phyloP scores from a whole-genome alignment of 1,140 invertebrate species.

The Papilio glaucus region DNA sequence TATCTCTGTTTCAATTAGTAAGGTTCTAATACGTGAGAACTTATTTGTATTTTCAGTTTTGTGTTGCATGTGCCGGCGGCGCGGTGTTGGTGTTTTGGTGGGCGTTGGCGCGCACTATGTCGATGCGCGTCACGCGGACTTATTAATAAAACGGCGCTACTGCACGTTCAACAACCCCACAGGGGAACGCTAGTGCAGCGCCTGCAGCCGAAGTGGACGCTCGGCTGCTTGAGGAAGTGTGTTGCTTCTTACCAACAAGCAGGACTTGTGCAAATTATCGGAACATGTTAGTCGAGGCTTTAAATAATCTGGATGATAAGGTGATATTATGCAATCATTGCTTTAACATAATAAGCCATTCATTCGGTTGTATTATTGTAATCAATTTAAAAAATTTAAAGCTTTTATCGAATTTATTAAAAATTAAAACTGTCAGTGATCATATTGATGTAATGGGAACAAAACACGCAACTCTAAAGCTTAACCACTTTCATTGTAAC shows the following conservation, averaged over 20 bases:
- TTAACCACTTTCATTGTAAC: constrained; percentile 3
- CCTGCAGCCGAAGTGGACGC: not conserved
- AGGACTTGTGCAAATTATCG: not conserved
- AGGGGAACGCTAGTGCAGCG: constrained; percentile 13
- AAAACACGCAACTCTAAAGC: not conserved
- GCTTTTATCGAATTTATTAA: too few relatives aligned
- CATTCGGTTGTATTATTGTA: too few relatives aligned
- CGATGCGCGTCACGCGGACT: constrained; percentile 33
- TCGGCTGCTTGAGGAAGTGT: not conserved
- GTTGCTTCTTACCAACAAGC: not conserved
- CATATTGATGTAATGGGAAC: too few relatives aligned
- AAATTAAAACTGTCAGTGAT: too few relatives aligned
- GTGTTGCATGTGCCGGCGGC: not conserved
- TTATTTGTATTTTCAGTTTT: constrained; percentile 2
- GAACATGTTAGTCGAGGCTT: not conserved
- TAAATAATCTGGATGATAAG: too few relatives aligned
- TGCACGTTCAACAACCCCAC: constrained; percentile 36
- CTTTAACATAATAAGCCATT: too few relatives aligned
- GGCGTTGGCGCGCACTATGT: not conserved
- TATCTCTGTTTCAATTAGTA: too few relatives aligned
- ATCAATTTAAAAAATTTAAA: too few relatives aligned
- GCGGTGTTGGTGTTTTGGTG: constrained; percentile 4
- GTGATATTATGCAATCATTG: too few relatives aligned
- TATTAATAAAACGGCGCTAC: constrained; percentile 33
- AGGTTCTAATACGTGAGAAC: too few relatives aligned